Conservation (phyloP, 2,113 vertebrate genomes). For the Nyctereutes procyonoides region DNA sequence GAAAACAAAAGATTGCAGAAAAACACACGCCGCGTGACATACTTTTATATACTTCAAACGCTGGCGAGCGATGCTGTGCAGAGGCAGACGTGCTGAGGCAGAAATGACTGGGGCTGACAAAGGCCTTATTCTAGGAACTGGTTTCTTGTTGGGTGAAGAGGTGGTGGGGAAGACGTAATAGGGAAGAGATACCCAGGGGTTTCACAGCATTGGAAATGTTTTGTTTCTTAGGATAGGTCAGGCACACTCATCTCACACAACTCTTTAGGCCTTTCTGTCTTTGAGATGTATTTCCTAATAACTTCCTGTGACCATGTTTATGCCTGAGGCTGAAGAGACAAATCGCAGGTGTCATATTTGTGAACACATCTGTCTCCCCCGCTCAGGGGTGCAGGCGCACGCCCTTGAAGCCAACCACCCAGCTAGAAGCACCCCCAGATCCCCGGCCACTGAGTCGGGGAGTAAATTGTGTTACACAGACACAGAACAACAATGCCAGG, state of each 20-base stretch:
- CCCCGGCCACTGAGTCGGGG: not conserved
- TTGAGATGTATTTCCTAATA: slow-evolving; percentile 28
- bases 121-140: not conserved
- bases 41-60: not conserved
- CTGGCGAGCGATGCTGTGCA: not conserved
- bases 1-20: not conserved
- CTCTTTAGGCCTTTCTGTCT: not conserved
- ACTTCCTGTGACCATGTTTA: not conserved
- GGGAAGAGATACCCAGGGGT: not conserved
- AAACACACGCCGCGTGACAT: not conserved
- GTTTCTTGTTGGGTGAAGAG: not conserved
- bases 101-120: not conserved
- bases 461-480: not conserved
- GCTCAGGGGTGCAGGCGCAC: not conserved
- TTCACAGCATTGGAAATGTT: not conserved
- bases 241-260: not conserved
- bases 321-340: not conserved
- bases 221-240: not conserved
- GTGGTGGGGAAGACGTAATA: no score
- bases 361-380: not conserved
- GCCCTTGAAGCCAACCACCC: not conserved
- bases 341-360: not conserved
- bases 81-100: rapidly evolving
- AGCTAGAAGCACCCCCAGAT: not conserved
- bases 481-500: not conserved